A percentile compares a stretch with the other conserved stretches of the same genome.
Evolutionary conservation across 2,797 vertebrate genomes (phyloP).

Genomic region (Acanthurus tractus): DNA sequence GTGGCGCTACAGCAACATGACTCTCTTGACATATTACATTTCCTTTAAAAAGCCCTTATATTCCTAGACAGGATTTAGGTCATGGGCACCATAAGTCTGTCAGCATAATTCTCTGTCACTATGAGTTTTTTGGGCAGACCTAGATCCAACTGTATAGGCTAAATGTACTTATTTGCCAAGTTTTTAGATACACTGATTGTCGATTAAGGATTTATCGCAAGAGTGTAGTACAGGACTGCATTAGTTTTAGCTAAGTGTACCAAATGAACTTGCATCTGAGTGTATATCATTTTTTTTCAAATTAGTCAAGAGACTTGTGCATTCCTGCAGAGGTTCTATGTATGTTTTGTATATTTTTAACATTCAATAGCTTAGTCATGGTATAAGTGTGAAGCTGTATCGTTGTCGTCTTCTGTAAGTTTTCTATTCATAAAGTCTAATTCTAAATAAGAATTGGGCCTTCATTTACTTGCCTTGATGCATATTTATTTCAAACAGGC

Average conservation of each 20-base stretch:
- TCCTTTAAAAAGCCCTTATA: not conserved
- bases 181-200: too few species aligned
- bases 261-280: not conserved
- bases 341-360: not conserved
- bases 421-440: not conserved
- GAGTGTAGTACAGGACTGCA: not conserved
- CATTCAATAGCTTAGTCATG: not conserved
- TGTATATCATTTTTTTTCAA: not conserved
- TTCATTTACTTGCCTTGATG: slow-evolving; percentile 2
- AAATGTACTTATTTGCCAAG: not conserved
- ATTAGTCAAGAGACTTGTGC: not conserved
- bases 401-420: not conserved
- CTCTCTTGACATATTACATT: not conserved
- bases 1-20: slow-evolving; percentile 11
- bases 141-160: not conserved
- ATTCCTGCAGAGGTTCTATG: too few species aligned
- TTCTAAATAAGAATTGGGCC: not conserved
- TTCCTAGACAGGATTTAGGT: not conserved
- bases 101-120: not conserved
- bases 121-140: not conserved
- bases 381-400: not conserved
- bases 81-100: not conserved
- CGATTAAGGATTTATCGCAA: not conserved
- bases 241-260: not conserved
- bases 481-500: slow-evolving; percentile 20